These are phyloP conservation scores for Coregonus ussuriensis DNA, from an alignment of 2,797 vertebrate genomes.

Conservation along the genomic window DNA sequence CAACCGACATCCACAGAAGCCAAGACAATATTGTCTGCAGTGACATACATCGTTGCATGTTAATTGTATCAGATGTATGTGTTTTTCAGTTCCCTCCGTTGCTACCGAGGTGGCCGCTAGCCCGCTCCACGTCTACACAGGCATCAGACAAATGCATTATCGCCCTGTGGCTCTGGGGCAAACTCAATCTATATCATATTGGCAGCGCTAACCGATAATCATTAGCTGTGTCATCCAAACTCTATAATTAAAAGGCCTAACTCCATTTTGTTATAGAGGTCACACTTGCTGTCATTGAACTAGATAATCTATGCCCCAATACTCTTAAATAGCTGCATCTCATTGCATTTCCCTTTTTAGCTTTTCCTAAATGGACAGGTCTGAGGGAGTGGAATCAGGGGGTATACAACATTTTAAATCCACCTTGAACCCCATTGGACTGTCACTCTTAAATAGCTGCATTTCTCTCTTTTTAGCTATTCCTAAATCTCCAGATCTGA, in stretches of 20 bases:
- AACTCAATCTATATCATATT: slow-evolving; percentile 60
- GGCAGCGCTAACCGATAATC: slow-evolving; percentile 70
- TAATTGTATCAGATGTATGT: too few relatives aligned
- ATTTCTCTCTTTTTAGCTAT: background rate
- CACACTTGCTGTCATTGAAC: slow-evolving; percentile 50
- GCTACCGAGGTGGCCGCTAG: slow-evolving; percentile 25
- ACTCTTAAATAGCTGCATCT: slow-evolving; percentile 18
- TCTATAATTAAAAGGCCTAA: slow-evolving; percentile 68
- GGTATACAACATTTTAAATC: background rate
- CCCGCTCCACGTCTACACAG: slow-evolving; percentile 38
- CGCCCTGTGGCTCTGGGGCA: slow-evolving; percentile 48
- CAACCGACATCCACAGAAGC: too few relatives aligned
- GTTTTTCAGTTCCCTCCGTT: slow-evolving; percentile 21
- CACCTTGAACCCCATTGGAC: background rate
- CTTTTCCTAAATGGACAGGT: background rate
- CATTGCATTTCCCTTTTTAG: background rate
- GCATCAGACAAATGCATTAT: slow-evolving; percentile 52
- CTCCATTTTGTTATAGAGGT: slow-evolving; percentile 67
- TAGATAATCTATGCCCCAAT: slow-evolving; percentile 39
- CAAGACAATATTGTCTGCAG: too few relatives aligned
- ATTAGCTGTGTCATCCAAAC: slow-evolving; percentile 62
- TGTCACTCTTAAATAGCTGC: slow-evolving; percentile 17
- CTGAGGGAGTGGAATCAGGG: background rate
- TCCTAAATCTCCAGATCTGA: background rate
- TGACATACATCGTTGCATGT: too few relatives aligned